Conservation (phyloP, 2,113 vertebrate species). For the Nyctereutes procyonoides region DNA sequence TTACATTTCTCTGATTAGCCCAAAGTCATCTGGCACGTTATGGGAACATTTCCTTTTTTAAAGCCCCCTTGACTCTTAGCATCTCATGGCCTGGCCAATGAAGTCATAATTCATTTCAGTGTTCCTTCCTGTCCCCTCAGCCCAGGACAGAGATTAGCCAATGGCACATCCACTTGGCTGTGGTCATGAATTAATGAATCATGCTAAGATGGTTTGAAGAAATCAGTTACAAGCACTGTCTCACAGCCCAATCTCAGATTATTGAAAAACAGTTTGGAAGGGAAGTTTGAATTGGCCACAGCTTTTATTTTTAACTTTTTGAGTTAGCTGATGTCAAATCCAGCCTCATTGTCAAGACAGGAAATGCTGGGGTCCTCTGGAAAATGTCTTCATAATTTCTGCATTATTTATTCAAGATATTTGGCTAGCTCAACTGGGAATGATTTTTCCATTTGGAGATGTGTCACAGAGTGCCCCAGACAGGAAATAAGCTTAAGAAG, state of each 20-base stretch:
- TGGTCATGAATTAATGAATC: not conserved
- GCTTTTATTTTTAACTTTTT: conserved; percentile 68
- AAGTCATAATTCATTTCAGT: not conserved
- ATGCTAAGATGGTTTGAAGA: not conserved
- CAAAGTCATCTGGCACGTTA: not conserved
- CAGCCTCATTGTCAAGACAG: conserved; percentile 66
- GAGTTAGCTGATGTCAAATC: conserved; percentile 67
- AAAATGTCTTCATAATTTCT: conserved; percentile 79
- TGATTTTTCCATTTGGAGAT: conserved; percentile 76
- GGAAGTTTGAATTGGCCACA: conserved; percentile 44
- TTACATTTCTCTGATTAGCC: not conserved
- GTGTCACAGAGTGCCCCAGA: conserved; percentile 67
- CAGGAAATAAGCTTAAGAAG: conserved; percentile 59
- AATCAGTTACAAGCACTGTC: not conserved
- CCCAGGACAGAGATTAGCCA: not conserved
- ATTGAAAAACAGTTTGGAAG: conserved; percentile 61
- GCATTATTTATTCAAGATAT: conserved; percentile 73
- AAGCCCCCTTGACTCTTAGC: not conserved
- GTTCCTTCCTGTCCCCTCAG: not conserved
- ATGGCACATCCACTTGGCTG: not conserved
- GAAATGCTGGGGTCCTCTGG: conserved; percentile 75
- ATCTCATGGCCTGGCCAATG: no score
- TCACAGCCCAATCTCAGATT: not conserved
- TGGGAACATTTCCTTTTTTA: not conserved
- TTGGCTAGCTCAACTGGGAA: conserved; percentile 71